Evolutionary conservation across 2,888 invertebrate genomes (phyloP), one percentile per base, ranked within the genome.

Genomic region (Keiferia lycopersicella): DNA sequence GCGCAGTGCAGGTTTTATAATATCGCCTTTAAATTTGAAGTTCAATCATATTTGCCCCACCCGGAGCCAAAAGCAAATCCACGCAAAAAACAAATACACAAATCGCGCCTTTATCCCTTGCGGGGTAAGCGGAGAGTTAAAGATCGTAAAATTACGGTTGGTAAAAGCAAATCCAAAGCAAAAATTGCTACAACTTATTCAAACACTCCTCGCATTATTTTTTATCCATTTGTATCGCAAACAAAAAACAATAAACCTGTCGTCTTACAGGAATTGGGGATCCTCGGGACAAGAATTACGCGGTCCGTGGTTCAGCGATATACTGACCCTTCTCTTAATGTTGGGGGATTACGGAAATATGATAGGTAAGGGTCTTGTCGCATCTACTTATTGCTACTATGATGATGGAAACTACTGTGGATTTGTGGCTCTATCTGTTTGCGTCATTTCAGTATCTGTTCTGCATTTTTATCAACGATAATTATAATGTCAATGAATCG

Each of bases 281-380:
- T 65, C 63, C 34, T 26, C 65, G 34, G 48, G 71, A 70, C 71
- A 76, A 75, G 80, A 76, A 81, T 83, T 83, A 83, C 71, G 74
- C 72, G 63, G 79, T 77, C 75, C 75, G 77, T 76, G n/a, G 76
- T 68, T 71, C 70, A 38, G 71, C 72, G 74, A 79, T 79, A 74
- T 74, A 74, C 86, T 90, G 91, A 91, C 91, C 91, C 90, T 84
- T 81, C 83, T 78, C 81, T 78, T 86, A 84, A 86, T 84, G 73
- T 84, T 4, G 76, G 71, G 79, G 87, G 91, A 91, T 91, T 85
- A 91, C 74, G 80, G 82, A 87, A 89, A 88, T 88, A 88, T 88
- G 87, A 90, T 88, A 83, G 79, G 82, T 78, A 78, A 81, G 77
- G 66, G 73, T 56, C 56, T 56, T n/a, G 30, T 76, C 86, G 86